A percentile compares a stretch with the other conserved stretches of the same genome.
phyloP scores from a whole-genome alignment of 2,113 vertebrate genomes.

The Halcyon malimbica region DNA sequence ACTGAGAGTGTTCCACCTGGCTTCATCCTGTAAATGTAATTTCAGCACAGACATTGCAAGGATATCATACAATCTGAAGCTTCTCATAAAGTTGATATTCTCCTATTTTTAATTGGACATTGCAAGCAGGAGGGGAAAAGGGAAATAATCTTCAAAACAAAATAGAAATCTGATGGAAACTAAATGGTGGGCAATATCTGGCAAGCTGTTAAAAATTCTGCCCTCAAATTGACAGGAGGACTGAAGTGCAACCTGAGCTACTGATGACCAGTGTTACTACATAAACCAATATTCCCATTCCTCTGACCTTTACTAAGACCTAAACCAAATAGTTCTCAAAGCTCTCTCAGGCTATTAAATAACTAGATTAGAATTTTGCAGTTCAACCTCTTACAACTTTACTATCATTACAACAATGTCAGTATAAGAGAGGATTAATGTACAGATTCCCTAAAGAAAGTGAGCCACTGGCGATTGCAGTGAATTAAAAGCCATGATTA shows the following conservation, averaged over 20 bases:
- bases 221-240: background rate
- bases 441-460: constrained; percentile 32
- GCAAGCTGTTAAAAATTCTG: background rate
- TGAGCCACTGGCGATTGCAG: background rate
- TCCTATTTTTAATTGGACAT: background rate
- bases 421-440: constrained; percentile 25
- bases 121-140: background rate
- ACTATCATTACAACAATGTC: background rate
- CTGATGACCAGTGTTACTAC: background rate
- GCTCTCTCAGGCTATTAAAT: background rate
- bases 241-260: background rate
- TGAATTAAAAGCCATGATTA: constrained; percentile 12
- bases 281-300: background rate
- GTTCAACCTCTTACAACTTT: constrained; percentile 2
- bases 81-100: background rate
- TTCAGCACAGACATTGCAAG: background rate
- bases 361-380: constrained; percentile 13
- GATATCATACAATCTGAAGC: background rate
- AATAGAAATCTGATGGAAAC: background rate
- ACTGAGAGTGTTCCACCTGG: background rate
- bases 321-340: background rate
- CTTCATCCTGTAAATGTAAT: background rate
- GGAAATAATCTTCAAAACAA: background rate
- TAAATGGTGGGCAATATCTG: background rate
- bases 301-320: background rate